These are phyloP conservation scores for Tympanoctomys barrerae DNA, from an alignment of 2,797 vertebrate genomes.

Conservation along the genomic window DNA sequence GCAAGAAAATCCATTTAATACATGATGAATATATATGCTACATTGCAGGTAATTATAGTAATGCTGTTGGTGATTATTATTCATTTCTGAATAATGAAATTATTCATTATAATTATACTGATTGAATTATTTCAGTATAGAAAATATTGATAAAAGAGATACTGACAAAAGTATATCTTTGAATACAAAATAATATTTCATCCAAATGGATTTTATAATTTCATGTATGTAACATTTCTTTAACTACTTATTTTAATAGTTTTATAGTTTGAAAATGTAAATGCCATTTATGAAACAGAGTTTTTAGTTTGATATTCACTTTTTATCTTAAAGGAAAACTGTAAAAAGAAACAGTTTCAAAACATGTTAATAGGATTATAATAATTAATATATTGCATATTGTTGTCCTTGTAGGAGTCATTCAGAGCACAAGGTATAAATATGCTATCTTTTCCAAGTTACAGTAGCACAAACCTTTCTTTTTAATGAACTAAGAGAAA, in stretches of 20 bases:
- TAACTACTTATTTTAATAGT: neutral
- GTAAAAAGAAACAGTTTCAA: too few relatives aligned
- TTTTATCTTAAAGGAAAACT: too few relatives aligned
- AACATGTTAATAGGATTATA: too few relatives aligned
- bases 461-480: too few relatives aligned
- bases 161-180: neutral
- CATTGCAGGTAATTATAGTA: slow-evolving; percentile 61
- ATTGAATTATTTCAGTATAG: neutral
- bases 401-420: too few relatives aligned
- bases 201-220: neutral
- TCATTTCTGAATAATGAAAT: neutral
- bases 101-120: neutral
- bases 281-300: neutral
- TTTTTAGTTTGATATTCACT: neutral
- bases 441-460: too few relatives aligned
- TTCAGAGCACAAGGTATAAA: too few relatives aligned
- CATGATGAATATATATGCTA: slow-evolving; percentile 64
- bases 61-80: neutral
- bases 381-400: too few relatives aligned
- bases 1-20: slow-evolving; percentile 25
- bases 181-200: neutral
- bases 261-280: neutral
- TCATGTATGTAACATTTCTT: neutral
- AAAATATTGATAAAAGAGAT: neutral
- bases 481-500: too few relatives aligned